phyloP scores from a whole-genome alignment of 2,888 invertebrate genomes.

The Herminia tarsipennalis region DNA sequence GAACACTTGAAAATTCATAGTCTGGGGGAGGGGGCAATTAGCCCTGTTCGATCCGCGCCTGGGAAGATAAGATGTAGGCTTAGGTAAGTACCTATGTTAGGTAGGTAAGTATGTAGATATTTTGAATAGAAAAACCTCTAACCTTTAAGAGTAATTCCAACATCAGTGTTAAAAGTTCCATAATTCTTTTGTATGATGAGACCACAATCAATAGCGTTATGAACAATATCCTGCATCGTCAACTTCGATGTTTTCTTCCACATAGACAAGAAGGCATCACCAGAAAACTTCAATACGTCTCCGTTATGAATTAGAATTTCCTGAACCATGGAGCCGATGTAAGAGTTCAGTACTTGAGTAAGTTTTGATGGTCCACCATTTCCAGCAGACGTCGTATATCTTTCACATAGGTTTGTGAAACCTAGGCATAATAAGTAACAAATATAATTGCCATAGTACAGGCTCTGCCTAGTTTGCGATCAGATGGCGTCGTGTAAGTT shows the following conservation, averaged over 20 bases:
- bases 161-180: slow-evolving; percentile 86
- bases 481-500: too few relatives aligned
- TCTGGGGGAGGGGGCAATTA: too few relatives aligned
- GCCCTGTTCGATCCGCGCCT: too few relatives aligned
- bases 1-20: too few relatives aligned
- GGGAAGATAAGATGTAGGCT: too few relatives aligned
- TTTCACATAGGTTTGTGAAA: slow-evolving; percentile 88
- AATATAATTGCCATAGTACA: too few relatives aligned
- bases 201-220: slow-evolving; percentile 88
- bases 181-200: slow-evolving; percentile 88
- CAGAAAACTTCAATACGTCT: slow-evolving; percentile 89
- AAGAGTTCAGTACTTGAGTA: slow-evolving; percentile 89
- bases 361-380: slow-evolving; percentile 89
- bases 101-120: too few relatives aligned
- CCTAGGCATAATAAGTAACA: too few relatives aligned
- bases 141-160: slow-evolving; percentile 87
- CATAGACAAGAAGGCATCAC: slow-evolving; percentile 88
- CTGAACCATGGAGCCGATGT: slow-evolving; percentile 90
- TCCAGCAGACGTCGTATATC: slow-evolving; percentile 86
- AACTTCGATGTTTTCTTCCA: slow-evolving; percentile 85
- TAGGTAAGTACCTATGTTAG: too few relatives aligned
- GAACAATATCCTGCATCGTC: slow-evolving; percentile 86
- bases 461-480: too few relatives aligned
- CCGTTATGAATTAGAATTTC: slow-evolving; percentile 88
- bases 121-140: slow-evolving; percentile 8